Conservation (phyloP, 1,140 invertebrate species). For the Bombus fervidus region DNA sequence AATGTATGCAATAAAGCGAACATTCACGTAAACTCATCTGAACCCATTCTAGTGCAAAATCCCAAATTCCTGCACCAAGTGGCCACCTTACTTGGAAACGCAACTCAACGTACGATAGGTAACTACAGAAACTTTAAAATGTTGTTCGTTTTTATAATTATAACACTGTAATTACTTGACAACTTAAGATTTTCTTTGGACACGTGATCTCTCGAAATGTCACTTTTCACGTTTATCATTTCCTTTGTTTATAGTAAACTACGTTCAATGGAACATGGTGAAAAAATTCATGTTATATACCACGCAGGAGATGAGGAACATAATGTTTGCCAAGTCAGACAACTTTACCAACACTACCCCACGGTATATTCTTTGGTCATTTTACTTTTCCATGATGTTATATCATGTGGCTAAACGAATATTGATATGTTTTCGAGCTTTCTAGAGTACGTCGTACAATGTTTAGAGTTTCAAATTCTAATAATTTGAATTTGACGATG, state of each 20-base stretch:
- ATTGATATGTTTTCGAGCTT: neutral
- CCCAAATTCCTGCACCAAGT: constrained; percentile 21
- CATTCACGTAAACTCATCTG: constrained; percentile 11
- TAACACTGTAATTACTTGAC: neutral
- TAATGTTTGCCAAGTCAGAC: constrained; percentile 23
- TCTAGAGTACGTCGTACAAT: too few species aligned
- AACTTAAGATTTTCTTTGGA: neutral
- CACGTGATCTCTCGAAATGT: too few species aligned
- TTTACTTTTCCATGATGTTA: neutral
- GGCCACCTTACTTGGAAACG: constrained; percentile 4
- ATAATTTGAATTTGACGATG: too few species aligned
- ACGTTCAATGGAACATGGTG: constrained; percentile 62
- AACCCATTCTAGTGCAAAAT: constrained; percentile 13
- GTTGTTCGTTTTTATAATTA: neutral
- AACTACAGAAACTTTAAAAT: constrained; percentile 3
- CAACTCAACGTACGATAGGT: constrained; percentile 32
- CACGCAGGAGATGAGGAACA: constrained; percentile 49
- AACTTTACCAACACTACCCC: constrained; percentile 25
- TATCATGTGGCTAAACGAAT: neutral
- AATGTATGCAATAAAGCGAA: neutral
- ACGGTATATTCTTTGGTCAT: constrained; percentile 15
- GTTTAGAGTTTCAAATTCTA: too few species aligned
- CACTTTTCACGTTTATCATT: neutral
- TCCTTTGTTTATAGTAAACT: constrained; percentile 51
- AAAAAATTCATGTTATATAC: constrained; percentile 42